Percentiles rank a stretch among this genome's conserved stretches.
These are phyloP conservation scores for Octopus bimaculoides DNA, from an alignment of 1,140 invertebrate genomes.

Conservation along the genomic window DNA sequence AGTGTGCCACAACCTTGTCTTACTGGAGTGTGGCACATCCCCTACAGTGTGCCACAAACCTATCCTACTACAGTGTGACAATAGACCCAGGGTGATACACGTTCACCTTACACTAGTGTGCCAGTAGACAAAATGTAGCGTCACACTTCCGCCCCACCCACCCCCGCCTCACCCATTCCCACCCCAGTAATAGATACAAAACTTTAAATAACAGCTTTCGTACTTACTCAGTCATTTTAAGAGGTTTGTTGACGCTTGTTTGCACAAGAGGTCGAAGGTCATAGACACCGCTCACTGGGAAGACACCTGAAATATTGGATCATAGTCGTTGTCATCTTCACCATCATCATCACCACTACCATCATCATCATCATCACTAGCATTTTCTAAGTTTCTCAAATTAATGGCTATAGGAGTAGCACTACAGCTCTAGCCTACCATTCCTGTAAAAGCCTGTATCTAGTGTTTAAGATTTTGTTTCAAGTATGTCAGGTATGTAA, in stretches of 20 bases:
- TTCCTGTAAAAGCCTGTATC: neutral
- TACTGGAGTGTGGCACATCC: too few species aligned
- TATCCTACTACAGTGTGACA: too few species aligned
- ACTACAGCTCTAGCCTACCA: neutral
- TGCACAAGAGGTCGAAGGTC: constrained; percentile 45
- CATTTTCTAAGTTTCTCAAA: neutral
- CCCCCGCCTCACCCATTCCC: too few species aligned
- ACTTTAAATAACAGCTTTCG: too few species aligned
- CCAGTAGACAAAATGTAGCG: too few species aligned
- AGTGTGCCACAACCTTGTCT: too few species aligned
- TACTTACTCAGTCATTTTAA: constrained; percentile 46
- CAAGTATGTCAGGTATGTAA: neutral
- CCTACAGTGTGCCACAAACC: too few species aligned
- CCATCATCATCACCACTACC: neutral
- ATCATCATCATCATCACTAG: neutral
- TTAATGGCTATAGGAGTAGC: neutral
- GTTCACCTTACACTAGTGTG: too few species aligned
- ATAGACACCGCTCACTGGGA: constrained; percentile 47
- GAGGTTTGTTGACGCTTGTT: constrained; percentile 44
- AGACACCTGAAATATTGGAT: constrained; percentile 35
- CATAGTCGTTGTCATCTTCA: neutral
- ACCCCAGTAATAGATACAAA: too few species aligned
- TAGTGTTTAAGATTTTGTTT: neutral
- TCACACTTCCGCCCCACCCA: too few species aligned
- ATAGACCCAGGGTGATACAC: too few species aligned